Base-by-base conservation (phyloP, 2,888 invertebrate genomes). In the Anodontia alba region DNA sequence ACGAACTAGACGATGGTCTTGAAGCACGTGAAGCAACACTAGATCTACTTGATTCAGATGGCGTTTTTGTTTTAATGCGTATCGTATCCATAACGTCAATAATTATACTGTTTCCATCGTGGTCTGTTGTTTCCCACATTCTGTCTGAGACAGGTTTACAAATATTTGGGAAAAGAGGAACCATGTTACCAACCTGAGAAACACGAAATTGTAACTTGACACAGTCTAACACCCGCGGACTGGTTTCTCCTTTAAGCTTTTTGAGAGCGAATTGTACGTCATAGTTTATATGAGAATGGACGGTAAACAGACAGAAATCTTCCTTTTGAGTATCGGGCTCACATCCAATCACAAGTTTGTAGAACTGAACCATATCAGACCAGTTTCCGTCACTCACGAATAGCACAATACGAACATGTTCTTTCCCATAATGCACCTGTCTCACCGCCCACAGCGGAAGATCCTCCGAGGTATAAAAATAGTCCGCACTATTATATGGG, bases 361-460 rank as follows among this genome's bases (percentile, higher is more conserved):
- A 93, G 73, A 93, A 91, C 7, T 89, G 84, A 49, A 92, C 81
- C 90, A 91, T 92, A 71, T 92, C 92, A 17, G 81, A 71, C 93
- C 93, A 93, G 70, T 90, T 90, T 38, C 89, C 88, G 20, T 90
- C 86, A 57, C 89, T 88, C 54, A 89, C 85, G 76, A 91, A 92
- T 74, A 93, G 71, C 29, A 92, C 89, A 26, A 92, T 77, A 20
- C 93, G 87, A 51, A 93, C 77, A 76, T 89, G 90, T 76, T 93
- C 91, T 70, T 92, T 92, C 43, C 93, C 92, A 85, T 91, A 91
- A 86, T 93, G 93, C 79, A 93, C 91, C 70, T 91, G 90, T 71
- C 93, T 70, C 15, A 92, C 88, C 12, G 91, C 92, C 90, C 92
- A 93, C 20, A 93, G 87, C 38, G 93, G 93, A 76, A 91, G 88